Evolutionary conservation across 2,797 vertebrate species (phyloP), one percentile per base, ranked within the genome.

Genomic region (Chromis chromis): DNA sequence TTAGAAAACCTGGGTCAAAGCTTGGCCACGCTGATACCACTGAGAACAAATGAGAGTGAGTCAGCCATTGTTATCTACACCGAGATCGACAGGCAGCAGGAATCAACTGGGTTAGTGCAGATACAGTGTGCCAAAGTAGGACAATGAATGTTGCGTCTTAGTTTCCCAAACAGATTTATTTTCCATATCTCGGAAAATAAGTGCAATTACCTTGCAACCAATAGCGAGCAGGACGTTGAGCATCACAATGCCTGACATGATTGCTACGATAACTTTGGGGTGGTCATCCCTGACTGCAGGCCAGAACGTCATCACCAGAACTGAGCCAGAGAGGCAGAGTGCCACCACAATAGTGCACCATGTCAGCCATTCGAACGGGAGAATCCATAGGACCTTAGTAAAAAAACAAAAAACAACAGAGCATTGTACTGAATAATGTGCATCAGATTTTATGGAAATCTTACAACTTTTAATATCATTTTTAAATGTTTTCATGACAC

Each of bases 271-370:
- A 0, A 99, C 61, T 58, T 95, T 95, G 50, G 95, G 95, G 69
- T 94, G 95, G 91, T 99, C 98, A 0, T 98, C 96, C 3, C 96
- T 94, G 70, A 99, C 95, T 0, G 97, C 97, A 0, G 98, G 97
- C 97, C 96, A 99, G 84, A 99, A 97, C 0, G 98, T 99, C 93
- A 97, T 91, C 40, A 96, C 93, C 89, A 99, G 85, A 65, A 99
- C 96, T 0, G 97, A 97, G 17, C 97, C 96, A 0, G 98, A 99
- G 55, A 99, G 93, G 86, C 94, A 95, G 75, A 99, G 94, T 12
- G 97, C 97, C 63, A 97, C 87, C 42, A 89, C 48, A 60, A 98
- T 89, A 64, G 97, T 93, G 68, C 94, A 90, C 98, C 98, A 99
- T 68, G 95, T 95, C 70, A 99, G 88, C 54, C 91, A 91, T 60